phyloP scores from a whole-genome alignment of 1,140 invertebrate species.

The Stegodyphus mimosarum region DNA sequence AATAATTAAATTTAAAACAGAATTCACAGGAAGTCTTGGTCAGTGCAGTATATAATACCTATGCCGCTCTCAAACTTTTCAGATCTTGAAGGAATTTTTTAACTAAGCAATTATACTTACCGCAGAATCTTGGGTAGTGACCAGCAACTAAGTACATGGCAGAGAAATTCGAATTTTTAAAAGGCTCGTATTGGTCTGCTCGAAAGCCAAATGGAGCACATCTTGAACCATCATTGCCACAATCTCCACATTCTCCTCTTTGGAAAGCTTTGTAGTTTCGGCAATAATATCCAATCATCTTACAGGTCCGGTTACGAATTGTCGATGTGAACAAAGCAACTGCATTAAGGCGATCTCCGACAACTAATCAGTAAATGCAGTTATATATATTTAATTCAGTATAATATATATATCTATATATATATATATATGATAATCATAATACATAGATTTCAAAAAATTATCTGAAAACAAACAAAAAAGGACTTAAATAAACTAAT shows the following conservation, averaged over 20 bases:
- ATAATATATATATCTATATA: too few relatives aligned
- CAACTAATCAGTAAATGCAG: not conserved
- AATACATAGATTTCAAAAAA: too few relatives aligned
- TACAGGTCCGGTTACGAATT: constrained; percentile 30
- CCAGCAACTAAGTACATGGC: constrained; percentile 46
- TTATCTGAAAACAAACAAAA: too few relatives aligned
- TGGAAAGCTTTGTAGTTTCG: constrained; percentile 56
- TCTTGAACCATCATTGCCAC: constrained; percentile 44
- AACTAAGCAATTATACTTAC: not conserved
- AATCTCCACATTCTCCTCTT: constrained; percentile 61
- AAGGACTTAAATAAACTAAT: too few relatives aligned
- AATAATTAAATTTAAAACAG: too few relatives aligned
- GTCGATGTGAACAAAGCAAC: constrained; percentile 23
- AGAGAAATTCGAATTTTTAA: constrained; percentile 47
- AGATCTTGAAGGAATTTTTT: not conserved
- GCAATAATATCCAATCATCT: constrained; percentile 56
- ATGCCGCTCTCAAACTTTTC: too few relatives aligned
- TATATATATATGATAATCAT: too few relatives aligned
- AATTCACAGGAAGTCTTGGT: too few relatives aligned
- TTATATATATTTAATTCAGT: too few relatives aligned
- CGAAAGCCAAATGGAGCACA: constrained; percentile 38
- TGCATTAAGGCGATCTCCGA: constrained; percentile 11
- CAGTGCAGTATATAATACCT: too few relatives aligned
- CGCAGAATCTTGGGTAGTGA: constrained; percentile 36
- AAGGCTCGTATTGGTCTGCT: constrained; percentile 43